Base-by-base conservation (phyloP, 2,888 invertebrate genomes). In the Andrena praecox region DNA sequence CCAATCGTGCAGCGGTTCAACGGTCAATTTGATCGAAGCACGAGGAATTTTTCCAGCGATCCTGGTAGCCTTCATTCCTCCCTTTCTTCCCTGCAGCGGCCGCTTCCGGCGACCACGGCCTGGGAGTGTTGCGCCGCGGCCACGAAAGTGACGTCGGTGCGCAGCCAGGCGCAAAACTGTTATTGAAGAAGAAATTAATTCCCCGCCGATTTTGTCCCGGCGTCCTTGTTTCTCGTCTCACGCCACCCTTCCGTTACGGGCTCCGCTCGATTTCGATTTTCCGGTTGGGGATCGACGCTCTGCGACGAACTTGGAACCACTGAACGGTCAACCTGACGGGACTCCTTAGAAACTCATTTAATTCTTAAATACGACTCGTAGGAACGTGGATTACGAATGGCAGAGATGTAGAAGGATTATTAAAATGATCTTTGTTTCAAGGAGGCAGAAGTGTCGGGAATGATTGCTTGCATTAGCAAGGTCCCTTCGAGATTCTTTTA, bases 171-270 rank as follows among this genome's bases (percentile, higher is more conserved):
- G 90, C 88, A 81, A 91, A 90, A 91, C 90, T 89, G 90, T 90
- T 90, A 84, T 87, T 78, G 88, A 80, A 85, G 87, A 89, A 90
- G 89, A 91, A 90, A 91, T 91, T 91, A 91, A 91, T 91, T 90
- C 87, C 69, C 24, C 78, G 66, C 62, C 86, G 77, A 88, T 87
- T 80, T 86, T 80, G 85, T 82, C 84, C 66, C 70, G 60, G 7
- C 74, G 54, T 77, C 77, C 66, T 71, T 74, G 52, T 68, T 71
- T 33, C 75, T 63, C 78, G 76, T 83, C 76, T 79, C 76, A 56
- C 66, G 56, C 76, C 70, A 54, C 66, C 79, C 74, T 74, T 70
- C 73, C 68, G 82, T 66, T 71, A 75, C 77, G 70, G 62, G 59
- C 82, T 63, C 77, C 77, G 35, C 27, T 48, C 81, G 76, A 82